Evolutionary conservation across 1,140 invertebrate genomes (phyloP).

Genomic region (Bactericera cockerelli): DNA sequence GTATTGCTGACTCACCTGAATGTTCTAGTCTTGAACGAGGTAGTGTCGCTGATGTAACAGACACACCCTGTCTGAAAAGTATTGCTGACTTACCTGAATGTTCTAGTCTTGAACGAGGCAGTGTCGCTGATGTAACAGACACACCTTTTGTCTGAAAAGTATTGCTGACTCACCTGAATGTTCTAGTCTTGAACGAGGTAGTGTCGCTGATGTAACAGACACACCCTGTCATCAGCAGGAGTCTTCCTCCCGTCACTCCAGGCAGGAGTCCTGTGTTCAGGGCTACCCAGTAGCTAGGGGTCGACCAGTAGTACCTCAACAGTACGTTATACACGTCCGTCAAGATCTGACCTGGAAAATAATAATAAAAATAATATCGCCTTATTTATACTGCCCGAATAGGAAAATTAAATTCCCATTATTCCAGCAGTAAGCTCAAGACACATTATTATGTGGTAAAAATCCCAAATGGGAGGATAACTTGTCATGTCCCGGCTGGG

Average conservation of each 20-base stretch:
- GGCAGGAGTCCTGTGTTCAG: background rate
- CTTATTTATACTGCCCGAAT: too few species aligned
- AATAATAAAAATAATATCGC: too few species aligned
- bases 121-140: background rate
- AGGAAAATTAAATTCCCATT: too few species aligned
- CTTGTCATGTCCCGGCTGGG: too few species aligned
- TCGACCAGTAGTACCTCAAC: background rate
- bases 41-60: too few species aligned
- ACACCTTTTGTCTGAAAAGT: background rate
- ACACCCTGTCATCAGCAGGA: background rate
- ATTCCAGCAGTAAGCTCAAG: too few species aligned
- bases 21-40: too few species aligned
- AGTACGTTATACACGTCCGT: background rate
- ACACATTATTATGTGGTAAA: too few species aligned
- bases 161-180: background rate
- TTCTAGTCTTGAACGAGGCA: background rate
- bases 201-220: constrained; percentile 2
- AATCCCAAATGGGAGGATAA: too few species aligned
- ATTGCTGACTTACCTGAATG: background rate
- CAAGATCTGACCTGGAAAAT: background rate
- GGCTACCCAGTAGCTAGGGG: background rate
- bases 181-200: background rate
- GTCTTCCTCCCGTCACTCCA: background rate
- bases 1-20: background rate
- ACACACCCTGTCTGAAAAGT: too few species aligned